phyloP scores from a whole-genome alignment of 2,888 invertebrate species.

The Coecobrya sp. region DNA sequence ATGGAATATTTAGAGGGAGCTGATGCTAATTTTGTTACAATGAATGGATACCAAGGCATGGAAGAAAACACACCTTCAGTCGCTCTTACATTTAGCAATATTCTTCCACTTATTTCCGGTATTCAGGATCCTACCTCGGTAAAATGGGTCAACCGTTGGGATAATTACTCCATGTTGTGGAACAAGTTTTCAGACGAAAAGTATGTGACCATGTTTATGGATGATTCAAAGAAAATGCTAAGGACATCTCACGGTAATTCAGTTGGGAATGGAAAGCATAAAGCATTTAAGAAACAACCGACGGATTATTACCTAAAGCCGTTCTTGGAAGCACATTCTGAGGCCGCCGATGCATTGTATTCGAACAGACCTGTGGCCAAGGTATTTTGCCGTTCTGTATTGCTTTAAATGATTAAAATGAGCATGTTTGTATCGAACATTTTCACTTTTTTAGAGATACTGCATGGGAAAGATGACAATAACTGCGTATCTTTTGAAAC shows the following conservation, averaged over 20 bases:
- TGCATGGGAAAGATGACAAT: slow-evolving; percentile 75
- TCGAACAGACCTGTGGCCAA: slow-evolving; percentile 4
- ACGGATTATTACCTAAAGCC: slow-evolving; percentile 81
- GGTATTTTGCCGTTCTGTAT: too few relatives aligned
- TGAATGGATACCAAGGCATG: slow-evolving; percentile 79
- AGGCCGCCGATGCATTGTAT: slow-evolving; percentile 51
- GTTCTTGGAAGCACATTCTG: slow-evolving; percentile 64
- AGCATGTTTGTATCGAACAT: slow-evolving; percentile 21
- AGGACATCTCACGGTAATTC: slow-evolving; percentile 49
- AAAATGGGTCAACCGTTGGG: slow-evolving; percentile 66
- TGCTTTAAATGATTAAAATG: too few relatives aligned
- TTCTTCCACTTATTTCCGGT: slow-evolving; percentile 73
- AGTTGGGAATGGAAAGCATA: slow-evolving; percentile 70
- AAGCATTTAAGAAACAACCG: slow-evolving; percentile 74
- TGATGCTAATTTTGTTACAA: slow-evolving; percentile 69
- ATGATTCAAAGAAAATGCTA: slow-evolving; percentile 74
- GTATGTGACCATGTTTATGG: slow-evolving; percentile 79
- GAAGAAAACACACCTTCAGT: slow-evolving; percentile 71
- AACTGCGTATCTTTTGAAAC: slow-evolving; percentile 66
- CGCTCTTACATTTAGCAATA: slow-evolving; percentile 46
- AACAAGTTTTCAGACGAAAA: slow-evolving; percentile 64
- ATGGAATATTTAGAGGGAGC: slow-evolving; percentile 70
- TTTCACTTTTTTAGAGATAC: slow-evolving; percentile 28
- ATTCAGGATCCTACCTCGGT: background rate
- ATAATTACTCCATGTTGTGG: slow-evolving; percentile 79